Base-by-base conservation (phyloP, 2,888 invertebrate genomes). In the Helobdella robusta region DNA sequence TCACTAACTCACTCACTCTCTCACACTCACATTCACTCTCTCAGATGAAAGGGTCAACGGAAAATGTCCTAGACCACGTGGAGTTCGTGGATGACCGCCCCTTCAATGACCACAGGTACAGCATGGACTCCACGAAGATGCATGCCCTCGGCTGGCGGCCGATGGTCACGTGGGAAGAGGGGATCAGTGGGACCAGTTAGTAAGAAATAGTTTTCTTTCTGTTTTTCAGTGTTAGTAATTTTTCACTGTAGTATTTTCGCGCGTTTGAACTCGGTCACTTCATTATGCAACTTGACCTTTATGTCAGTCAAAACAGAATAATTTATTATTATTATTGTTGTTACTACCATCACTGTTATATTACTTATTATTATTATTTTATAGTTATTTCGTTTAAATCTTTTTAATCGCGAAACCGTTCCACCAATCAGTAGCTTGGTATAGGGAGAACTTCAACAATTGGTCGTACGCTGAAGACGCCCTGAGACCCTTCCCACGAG, bases 141-240 rank as follows among this genome's bases (percentile, higher is more conserved):
- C 62, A 70, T 8, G n/a, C 67, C 46, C 66, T 75, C 35, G 73
- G 73, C 36, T 75, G 73, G 72, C 65, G 59, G 35, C 70, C 70
- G 1, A 40, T 67, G 28, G 68, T 73, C 3, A 18, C 67, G 0
- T 75, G 73, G 69, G 70, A 72, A 35, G 68, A 73, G 20, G 75
- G 74, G 34, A 67, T 75, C 18, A 50, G 63, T 5, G 60, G 65
- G 46, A 74, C 74, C 8, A 70, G 72, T 72, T 32, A 23, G 1
- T 20, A 35, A 32, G 28, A 4, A 1, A 25, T 34, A 32, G 4
- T 4, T 23, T 23, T 11, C 11, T 59, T 40, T 36, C 4, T 35
- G 32, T 8, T 28, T 1, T 35, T 46, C 8, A 18, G 28, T 23
- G 28, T 58, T 61, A 25, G 20, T 5, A 8, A 18, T 18, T 18